These are phyloP conservation scores for Lymantria dispar DNA, from an alignment of 2,888 invertebrate genomes.

Conservation along the genomic window DNA sequence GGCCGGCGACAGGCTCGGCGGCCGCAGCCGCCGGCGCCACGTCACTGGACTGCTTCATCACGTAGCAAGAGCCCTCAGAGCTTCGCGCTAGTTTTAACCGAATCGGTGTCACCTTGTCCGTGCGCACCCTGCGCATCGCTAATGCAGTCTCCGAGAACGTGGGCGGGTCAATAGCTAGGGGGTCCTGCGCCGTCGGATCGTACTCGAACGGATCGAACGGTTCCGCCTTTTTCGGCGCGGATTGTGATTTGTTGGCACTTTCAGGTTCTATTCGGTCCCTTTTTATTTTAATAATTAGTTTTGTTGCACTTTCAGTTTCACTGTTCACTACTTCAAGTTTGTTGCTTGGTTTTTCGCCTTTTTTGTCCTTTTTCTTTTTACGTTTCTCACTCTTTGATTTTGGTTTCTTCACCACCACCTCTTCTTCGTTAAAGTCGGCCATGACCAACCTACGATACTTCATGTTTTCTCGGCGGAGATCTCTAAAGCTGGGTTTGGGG, in stretches of 20 bases:
- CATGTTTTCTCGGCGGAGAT: conserved; percentile 92
- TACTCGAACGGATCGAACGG: conserved; percentile 71
- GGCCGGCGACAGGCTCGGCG: conserved; percentile 1
- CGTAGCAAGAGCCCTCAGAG: conserved; percentile 88
- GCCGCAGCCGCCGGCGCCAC: conserved; percentile 7
- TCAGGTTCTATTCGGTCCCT: conserved; percentile 52
- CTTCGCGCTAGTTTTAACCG: conserved; percentile 92
- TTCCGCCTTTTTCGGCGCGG: conserved; percentile 45
- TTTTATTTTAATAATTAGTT: conserved; percentile 89
- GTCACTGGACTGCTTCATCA: conserved; percentile 76
- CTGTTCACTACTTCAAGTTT: conserved; percentile 74
- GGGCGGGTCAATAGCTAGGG: conserved; percentile 70
- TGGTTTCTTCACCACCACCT: conserved; percentile 80
- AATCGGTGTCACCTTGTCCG: conserved; percentile 89
- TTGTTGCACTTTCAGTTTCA: conserved; percentile 85
- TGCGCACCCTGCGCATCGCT: conserved; percentile 82
- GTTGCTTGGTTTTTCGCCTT: conserved; percentile 80
- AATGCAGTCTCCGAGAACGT: conserved; percentile 63
- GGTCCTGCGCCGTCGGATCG: conserved; percentile 72
- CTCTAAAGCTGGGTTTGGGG: conserved; percentile 87
- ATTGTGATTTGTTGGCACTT: background rate
- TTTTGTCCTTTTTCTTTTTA: conserved; percentile 80
- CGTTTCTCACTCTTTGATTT: conserved; percentile 70
- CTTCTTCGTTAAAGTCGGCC: conserved; percentile 89
- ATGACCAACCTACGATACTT: conserved; percentile 92